Evolutionary conservation across 2,888 invertebrate species (phyloP).

Genomic region (Troides oblongomaculatus): DNA sequence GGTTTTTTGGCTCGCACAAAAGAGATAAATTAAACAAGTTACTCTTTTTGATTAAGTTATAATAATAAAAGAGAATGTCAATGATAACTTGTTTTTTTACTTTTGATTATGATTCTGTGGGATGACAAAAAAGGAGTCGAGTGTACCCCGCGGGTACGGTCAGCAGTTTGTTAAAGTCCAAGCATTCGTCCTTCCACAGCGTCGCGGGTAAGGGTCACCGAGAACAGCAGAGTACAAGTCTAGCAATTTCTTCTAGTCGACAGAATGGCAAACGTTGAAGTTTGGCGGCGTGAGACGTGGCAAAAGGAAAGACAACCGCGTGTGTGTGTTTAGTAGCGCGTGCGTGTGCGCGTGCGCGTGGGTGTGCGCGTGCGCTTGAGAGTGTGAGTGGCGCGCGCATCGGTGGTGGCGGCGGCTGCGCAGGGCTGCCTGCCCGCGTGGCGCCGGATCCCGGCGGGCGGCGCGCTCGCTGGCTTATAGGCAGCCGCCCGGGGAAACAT

Average conservation of each 20-base stretch:
- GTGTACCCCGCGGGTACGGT: slow-evolving; percentile 57
- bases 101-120: too few species aligned
- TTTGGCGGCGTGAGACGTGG: slow-evolving; percentile 31
- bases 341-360: too few species aligned
- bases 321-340: too few species aligned
- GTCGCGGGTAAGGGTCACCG: slow-evolving; percentile 46
- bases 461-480: slow-evolving; percentile 42
- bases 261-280: slow-evolving; percentile 76
- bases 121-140: slow-evolving; percentile 55
- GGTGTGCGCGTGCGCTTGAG: too few species aligned
- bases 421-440: slow-evolving; percentile 58
- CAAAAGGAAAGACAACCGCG: slow-evolving; percentile 48
- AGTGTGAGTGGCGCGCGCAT: slow-evolving; percentile 43
- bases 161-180: slow-evolving; percentile 57
- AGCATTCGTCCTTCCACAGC: slow-evolving; percentile 67
- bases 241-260: slow-evolving; percentile 70
- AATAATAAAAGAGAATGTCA: too few species aligned
- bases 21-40: too few species aligned
- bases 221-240: slow-evolving; percentile 49
- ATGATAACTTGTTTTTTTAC: too few species aligned
- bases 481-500: slow-evolving; percentile 42
- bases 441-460: slow-evolving; percentile 51
- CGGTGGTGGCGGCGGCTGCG: slow-evolving; percentile 47
- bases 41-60: too few species aligned
- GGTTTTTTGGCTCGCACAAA: too few species aligned